Evolutionary conservation across 92 coral and sea anemone species (phyloP), one percentile per base, ranked within the genome.

Genomic region (Anthopleura xanthogrammica): DNA sequence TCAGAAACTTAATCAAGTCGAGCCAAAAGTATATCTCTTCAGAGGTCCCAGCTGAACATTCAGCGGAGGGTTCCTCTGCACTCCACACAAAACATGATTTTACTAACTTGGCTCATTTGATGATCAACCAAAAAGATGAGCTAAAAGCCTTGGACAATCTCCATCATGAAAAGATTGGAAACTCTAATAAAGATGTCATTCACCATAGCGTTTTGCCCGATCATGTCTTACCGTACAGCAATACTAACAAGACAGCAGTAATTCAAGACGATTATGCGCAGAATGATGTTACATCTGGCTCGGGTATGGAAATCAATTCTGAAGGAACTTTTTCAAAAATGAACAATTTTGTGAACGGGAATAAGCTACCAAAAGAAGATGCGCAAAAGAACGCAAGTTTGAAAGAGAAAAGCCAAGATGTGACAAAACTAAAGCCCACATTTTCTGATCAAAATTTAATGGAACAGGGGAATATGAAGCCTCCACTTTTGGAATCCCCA

Each of bases 81-180:
- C 46, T 64, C 56, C 19, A 52, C 23, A 54, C 57, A 52, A 84
- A 77, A 19, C 56, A 76, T 22, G 72, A 65, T 36, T 68, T 71
- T 41, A 22, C 81, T 17, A 52, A 20, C n/a, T 72, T 85, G 56
- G 76, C 88, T 14, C 72, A 68, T 23, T 41, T 84, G 76, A 40
- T 81, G 41, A 13, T 65, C 9, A 81, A 58, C 46, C 66, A 75
- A 29, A 84, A 83, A 72, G 75, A 72, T 42, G 81, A 60, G 43
- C 77, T 77, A 16, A 84, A 80, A 16, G 80, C 52, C 22, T 55
- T 48, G 19, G 94, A 88, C 46, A 85, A 57, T 19, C 85, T 90
- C 50, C 91, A 85, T 41, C 79, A 78, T 16, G 65, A 80, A 7
- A 72, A 81, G 29, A 16, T 62, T 0, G 54, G 75, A 4, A 50